These are phyloP conservation scores for Emydocephalus ijimae DNA, from an alignment of 2,113 vertebrate genomes.

Conservation along the genomic window DNA sequence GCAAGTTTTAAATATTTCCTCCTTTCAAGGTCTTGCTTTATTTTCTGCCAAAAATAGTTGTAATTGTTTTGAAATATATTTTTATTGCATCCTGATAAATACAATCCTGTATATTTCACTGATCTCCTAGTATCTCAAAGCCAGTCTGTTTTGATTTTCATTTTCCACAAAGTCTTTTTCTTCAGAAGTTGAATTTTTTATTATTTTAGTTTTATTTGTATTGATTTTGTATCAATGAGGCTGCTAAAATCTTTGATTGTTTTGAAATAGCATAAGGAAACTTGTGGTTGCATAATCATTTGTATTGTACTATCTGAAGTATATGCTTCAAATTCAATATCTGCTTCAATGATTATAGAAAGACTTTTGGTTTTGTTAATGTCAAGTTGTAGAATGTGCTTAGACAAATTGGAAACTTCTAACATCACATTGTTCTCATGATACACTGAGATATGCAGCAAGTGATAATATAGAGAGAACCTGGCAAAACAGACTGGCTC, in stretches of 20 bases:
- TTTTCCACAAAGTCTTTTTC: neutral
- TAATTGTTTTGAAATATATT: neutral
- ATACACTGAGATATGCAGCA: neutral
- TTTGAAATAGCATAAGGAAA: neutral
- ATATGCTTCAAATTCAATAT: neutral
- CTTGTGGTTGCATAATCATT: neutral
- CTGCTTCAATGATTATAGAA: neutral
- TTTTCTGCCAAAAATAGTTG: neutral
- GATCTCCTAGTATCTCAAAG: neutral
- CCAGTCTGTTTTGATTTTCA: neutral
- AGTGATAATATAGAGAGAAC: neutral
- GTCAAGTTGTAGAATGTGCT: neutral
- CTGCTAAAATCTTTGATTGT: neutral
- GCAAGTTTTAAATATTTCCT: neutral
- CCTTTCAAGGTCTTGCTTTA: neutral
- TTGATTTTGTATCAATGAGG: neutral
- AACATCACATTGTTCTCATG: neutral
- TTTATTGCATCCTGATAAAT: neutral
- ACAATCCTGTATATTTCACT: neutral
- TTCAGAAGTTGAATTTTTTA: neutral
- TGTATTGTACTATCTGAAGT: neutral
- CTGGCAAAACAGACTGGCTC: neutral
- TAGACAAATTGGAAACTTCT: neutral
- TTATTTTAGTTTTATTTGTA: neutral
- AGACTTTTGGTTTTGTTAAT: neutral